Evolutionary conservation across 2,797 vertebrate species (phyloP).

Genomic region (Cryptoblepharus egeriae): DNA sequence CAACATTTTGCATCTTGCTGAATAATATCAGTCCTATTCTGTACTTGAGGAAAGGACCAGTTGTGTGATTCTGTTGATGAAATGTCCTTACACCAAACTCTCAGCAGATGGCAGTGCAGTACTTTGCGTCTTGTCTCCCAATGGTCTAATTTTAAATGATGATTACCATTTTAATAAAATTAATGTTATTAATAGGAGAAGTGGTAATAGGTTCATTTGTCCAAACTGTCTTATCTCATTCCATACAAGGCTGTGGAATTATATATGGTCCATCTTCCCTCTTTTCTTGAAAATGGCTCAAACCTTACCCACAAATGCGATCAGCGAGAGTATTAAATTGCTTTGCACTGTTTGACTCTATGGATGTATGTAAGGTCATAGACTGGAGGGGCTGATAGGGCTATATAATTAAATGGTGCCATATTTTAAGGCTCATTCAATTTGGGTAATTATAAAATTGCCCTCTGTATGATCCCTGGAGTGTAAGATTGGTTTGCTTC

Average conservation of each 20-base stretch:
- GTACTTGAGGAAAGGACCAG: fast-evolving
- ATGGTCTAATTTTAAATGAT: neutral
- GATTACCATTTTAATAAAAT: conserved; percentile 48
- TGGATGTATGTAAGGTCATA: conserved; percentile 31
- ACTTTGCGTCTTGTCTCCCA: conserved; percentile 27
- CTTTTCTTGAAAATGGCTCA: conserved; percentile 27
- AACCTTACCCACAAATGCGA: neutral
- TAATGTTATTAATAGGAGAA: conserved; percentile 34
- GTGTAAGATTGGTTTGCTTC: conserved; percentile 29
- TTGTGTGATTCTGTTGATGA: fast-evolving
- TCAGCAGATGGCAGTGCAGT: conserved; percentile 78
- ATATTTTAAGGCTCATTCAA: conserved; percentile 42
- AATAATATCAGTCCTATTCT: fast-evolving
- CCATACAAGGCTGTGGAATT: conserved; percentile 28
- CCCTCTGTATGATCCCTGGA: conserved; percentile 18
- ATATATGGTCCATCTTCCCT: conserved; percentile 15
- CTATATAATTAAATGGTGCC: conserved; percentile 59
- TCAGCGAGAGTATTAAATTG: conserved; percentile 6
- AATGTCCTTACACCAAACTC: neutral
- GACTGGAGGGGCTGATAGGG: conserved; percentile 18
- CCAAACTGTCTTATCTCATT: conserved; percentile 31
- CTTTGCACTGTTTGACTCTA: conserved; percentile 17
- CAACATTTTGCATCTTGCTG: fast-evolving
- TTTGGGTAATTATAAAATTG: conserved; percentile 60
- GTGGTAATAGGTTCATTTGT: conserved; percentile 43